These are phyloP conservation scores for Bradypodion pumilum DNA, from an alignment of 2,797 vertebrate species.

Conservation along the genomic window DNA sequence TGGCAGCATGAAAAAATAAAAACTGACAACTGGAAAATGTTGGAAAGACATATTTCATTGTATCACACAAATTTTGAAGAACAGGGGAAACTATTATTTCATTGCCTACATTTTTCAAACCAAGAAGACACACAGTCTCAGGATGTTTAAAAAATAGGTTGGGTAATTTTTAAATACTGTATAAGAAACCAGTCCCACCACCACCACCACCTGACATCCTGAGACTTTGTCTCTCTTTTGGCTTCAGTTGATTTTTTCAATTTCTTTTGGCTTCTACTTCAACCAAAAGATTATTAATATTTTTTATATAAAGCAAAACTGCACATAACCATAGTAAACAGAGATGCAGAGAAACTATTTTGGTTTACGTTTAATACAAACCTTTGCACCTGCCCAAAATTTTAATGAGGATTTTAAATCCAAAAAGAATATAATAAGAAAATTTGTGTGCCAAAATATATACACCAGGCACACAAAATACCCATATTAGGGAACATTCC, in stretches of 20 bases:
- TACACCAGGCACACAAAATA: not conserved
- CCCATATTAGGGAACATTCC: not conserved
- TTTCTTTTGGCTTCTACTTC: too few relatives aligned
- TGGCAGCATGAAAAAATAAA: not conserved
- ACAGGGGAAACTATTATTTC: not conserved
- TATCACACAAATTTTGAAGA: not conserved
- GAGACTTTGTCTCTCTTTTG: too few relatives aligned
- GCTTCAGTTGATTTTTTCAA: too few relatives aligned
- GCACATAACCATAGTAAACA: not conserved
- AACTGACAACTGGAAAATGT: not conserved
- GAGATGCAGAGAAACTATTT: not conserved
- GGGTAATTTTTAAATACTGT: too few relatives aligned
- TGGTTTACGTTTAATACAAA: not conserved
- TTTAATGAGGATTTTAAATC: not conserved
- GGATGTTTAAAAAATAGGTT: too few relatives aligned
- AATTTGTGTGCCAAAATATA: too few relatives aligned
- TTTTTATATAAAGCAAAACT: not conserved
- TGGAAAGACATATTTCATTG: not conserved
- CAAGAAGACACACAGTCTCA: too few relatives aligned
- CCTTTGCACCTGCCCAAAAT: not conserved
- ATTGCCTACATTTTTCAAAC: too few relatives aligned
- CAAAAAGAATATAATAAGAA: not conserved
- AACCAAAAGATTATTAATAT: not conserved
- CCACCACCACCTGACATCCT: too few relatives aligned
- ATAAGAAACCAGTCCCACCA: too few relatives aligned